These are phyloP conservation scores for Urophycis tenuis DNA, from an alignment of 2,797 vertebrate genomes.

Conservation along the genomic window DNA sequence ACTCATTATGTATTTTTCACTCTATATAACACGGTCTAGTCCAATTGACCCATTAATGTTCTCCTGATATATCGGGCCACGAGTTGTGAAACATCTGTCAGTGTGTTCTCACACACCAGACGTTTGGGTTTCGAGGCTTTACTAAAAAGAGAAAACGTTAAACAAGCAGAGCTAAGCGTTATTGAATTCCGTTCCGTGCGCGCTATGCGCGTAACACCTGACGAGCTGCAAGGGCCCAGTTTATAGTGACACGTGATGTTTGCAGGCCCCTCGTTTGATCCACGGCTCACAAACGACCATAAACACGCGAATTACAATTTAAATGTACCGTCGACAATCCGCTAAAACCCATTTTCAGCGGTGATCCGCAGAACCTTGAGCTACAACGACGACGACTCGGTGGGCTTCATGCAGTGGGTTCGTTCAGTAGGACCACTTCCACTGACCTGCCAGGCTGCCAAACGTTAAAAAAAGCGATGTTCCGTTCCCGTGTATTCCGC, in stretches of 20 bases:
- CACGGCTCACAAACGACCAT: background rate
- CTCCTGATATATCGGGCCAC: background rate
- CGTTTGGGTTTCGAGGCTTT: background rate
- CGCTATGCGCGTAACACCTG: background rate
- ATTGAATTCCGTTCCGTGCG: background rate
- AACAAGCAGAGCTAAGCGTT: background rate
- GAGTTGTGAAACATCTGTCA: background rate
- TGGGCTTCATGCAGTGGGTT: conserved; percentile 8
- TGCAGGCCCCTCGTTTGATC: background rate
- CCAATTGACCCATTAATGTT: conserved; percentile 19
- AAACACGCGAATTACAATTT: background rate
- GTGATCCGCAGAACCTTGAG: background rate
- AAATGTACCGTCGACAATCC: background rate
- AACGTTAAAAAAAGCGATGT: conserved; percentile 42
- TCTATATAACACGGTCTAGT: conserved; percentile 41
- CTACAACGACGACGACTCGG: background rate
- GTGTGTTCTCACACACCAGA: background rate
- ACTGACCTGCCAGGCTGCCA: conserved; percentile 62
- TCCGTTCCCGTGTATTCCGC: conserved; percentile 61
- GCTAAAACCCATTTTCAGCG: background rate
- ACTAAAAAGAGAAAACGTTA: background rate
- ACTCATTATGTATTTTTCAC: conserved; percentile 48
- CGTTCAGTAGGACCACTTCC: conserved; percentile 9
- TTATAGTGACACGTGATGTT: background rate
- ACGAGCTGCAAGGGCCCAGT: background rate